Evolutionary conservation across 2,888 invertebrate species (phyloP).

Genomic region (Meiosimyza platycephala): DNA sequence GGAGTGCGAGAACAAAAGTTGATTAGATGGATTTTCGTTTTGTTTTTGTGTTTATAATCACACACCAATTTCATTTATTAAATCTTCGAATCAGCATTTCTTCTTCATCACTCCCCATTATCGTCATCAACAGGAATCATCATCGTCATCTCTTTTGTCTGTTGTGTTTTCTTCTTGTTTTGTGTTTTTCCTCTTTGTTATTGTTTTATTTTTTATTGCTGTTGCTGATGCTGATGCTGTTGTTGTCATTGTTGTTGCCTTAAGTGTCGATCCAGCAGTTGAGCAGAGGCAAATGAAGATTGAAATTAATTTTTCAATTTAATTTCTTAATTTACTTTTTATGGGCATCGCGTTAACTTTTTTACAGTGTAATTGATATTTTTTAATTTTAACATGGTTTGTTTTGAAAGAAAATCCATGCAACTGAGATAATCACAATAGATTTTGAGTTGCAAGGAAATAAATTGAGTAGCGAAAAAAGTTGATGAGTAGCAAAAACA

Average conservation of each 20-base stretch:
- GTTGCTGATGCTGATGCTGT: conserved; percentile 38
- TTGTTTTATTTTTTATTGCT: conserved; percentile 24
- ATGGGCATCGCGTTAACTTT: too few relatives aligned
- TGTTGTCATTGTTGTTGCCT: conserved; percentile 49
- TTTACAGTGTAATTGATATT: too few relatives aligned
- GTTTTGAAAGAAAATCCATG: too few relatives aligned
- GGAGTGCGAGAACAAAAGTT: conserved; percentile 59
- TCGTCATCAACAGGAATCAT: neutral
- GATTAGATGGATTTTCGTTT: conserved; percentile 67
- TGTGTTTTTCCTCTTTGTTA: conserved; percentile 2
- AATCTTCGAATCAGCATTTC: conserved; percentile 65
- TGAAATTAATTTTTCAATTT: neutral
- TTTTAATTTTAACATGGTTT: too few relatives aligned
- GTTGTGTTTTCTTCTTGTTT: neutral
- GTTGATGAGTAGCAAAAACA: too few relatives aligned
- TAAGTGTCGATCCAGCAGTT: conserved; percentile 58
- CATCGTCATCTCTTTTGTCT: neutral
- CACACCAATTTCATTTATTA: conserved; percentile 68
- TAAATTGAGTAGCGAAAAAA: too few relatives aligned
- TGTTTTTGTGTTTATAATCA: conserved; percentile 68
- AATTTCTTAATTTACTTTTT: too few relatives aligned
- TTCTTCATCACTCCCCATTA: conserved; percentile 23
- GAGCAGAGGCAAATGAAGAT: neutral
- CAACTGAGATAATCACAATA: too few relatives aligned
- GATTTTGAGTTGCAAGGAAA: too few relatives aligned